Percentiles rank a stretch among this genome's conserved stretches.
These are phyloP conservation scores for Choristoneura fumiferana DNA, from an alignment of 1,140 invertebrate genomes.

Conservation along the genomic window DNA sequence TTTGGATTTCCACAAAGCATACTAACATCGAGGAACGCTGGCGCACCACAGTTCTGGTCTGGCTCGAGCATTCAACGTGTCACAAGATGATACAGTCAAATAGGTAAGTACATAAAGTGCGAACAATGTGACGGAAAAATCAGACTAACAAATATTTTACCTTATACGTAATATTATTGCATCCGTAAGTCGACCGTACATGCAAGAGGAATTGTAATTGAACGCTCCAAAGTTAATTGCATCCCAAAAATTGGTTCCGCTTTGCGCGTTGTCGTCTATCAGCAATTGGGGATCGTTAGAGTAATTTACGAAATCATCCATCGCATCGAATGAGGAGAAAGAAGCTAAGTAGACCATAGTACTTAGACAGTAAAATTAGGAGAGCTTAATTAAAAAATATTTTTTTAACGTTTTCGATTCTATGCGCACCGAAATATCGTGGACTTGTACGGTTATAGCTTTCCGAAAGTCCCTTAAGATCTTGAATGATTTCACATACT, in stretches of 20 bases:
- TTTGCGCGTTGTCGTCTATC: no score
- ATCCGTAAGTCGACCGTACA: no score
- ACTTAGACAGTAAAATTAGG: not conserved
- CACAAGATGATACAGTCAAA: slow-evolving; percentile 59
- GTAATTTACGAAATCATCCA: not conserved
- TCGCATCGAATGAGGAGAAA: slow-evolving; percentile 1
- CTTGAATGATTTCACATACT: not conserved
- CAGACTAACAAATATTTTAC: no score
- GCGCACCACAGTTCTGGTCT: slow-evolving; percentile 20
- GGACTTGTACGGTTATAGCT: slow-evolving; percentile 15
- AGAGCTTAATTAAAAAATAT: not conserved
- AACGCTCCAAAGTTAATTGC: no score
- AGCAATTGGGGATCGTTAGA: not conserved
- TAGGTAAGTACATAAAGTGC: slow-evolving; percentile 44
- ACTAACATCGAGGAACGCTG: not conserved
- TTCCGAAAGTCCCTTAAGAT: slow-evolving; percentile 21
- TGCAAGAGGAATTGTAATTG: no score
- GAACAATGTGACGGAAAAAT: not conserved
- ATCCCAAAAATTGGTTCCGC: no score
- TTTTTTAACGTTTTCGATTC: not conserved
- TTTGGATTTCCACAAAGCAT: not conserved
- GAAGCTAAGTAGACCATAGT: not conserved
- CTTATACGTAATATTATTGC: no score
- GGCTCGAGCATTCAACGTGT: slow-evolving; percentile 40
- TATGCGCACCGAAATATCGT: slow-evolving; percentile 20